Conservation (phyloP, 2,888 invertebrate genomes). For the Limnephilus marmoratus region DNA sequence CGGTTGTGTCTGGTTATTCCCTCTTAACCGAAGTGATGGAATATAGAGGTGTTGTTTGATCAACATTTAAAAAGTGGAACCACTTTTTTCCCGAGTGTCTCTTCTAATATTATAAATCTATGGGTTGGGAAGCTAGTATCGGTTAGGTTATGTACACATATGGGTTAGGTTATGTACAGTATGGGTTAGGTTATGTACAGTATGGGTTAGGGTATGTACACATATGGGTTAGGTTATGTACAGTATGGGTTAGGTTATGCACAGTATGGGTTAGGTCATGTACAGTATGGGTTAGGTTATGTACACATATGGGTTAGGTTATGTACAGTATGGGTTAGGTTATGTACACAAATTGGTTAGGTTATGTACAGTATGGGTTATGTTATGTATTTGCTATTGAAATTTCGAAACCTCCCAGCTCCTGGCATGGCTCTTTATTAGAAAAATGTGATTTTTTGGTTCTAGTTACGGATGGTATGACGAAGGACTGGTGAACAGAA, state of each 20-base stretch:
- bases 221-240: background rate
- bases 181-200: background rate
- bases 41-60: too few relatives aligned
- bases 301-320: too few relatives aligned
- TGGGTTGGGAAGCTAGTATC: background rate
- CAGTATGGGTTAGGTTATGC: background rate
- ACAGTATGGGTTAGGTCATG: background rate
- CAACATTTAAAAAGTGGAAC: too few relatives aligned
- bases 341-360: background rate
- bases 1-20: too few relatives aligned
- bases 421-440: background rate
- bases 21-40: too few relatives aligned
- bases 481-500: background rate
- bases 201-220: background rate
- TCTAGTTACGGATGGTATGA: slow-evolving; percentile 57
- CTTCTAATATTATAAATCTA: too few relatives aligned
- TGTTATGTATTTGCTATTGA: background rate
- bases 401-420: background rate
- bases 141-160: background rate
- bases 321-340: background rate
- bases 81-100: too few relatives aligned
- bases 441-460: background rate
- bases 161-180: background rate
- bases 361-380: background rate
- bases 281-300: background rate